Evolutionary conservation across 2,797 vertebrate species (phyloP).

Genomic region (Eurystomus glaucurus): DNA sequence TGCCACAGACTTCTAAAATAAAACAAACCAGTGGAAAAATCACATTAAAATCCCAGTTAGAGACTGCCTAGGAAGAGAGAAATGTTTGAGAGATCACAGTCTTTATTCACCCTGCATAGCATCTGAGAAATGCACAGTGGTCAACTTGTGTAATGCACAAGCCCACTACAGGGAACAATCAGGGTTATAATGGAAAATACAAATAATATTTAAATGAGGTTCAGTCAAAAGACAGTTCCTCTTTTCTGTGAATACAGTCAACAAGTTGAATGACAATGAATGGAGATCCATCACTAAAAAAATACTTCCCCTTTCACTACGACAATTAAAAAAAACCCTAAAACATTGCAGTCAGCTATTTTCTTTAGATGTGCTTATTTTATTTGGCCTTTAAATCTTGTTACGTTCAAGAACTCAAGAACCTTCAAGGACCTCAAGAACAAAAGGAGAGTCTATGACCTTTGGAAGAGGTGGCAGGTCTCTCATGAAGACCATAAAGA

Average conservation of each 20-base stretch:
- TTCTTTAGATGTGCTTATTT: not conserved
- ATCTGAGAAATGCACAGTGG: not conserved
- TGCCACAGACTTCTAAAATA: not conserved
- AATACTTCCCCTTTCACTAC: not conserved
- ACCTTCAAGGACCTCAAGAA: no score
- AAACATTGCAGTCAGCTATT: not conserved
- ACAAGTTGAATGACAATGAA: not conserved
- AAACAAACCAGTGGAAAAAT: constrained; percentile 35
- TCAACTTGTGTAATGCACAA: not conserved
- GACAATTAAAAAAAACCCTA: not conserved
- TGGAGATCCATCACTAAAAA: not conserved
- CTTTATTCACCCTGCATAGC: not conserved
- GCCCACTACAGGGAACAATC: not conserved
- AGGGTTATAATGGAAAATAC: not conserved
- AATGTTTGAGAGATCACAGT: not conserved
- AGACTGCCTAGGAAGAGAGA: not conserved
- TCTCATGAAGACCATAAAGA: no score
- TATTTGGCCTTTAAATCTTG: not conserved
- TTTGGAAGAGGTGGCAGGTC: no score
- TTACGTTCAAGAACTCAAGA: not conserved
- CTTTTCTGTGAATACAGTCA: not conserved
- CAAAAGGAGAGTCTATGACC: no score
- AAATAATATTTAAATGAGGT: not conserved
- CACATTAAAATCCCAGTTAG: constrained; percentile 16
- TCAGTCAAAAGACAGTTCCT: not conserved